phyloP scores from a whole-genome alignment of 2,888 invertebrate species.

The Drosophila cognata region DNA sequence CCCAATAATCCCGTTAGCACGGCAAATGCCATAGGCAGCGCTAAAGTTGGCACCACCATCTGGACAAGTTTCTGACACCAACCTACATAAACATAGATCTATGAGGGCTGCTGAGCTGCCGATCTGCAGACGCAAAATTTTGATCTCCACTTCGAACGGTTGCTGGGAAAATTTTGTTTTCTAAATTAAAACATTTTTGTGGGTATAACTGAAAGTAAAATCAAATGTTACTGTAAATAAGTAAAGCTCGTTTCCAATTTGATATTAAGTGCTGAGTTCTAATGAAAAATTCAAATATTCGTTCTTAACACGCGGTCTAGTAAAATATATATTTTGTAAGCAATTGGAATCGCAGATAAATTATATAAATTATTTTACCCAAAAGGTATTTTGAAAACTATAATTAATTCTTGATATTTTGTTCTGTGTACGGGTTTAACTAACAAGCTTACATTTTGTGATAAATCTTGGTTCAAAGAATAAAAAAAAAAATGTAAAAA shows the following conservation, averaged over 20 bases:
- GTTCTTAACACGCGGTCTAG: no score
- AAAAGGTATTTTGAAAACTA: not conserved
- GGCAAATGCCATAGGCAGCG: constrained; percentile 38
- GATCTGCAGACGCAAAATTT: constrained; percentile 12
- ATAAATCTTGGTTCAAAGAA: not conserved
- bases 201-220: constrained; percentile 19
- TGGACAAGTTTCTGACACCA: not conserved
- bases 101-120: not conserved
- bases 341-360: not conserved
- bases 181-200: constrained; percentile 6
- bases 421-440: not conserved
- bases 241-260: not conserved
- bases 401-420: not conserved
- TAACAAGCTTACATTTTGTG: not conserved
- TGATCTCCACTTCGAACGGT: constrained; percentile 1
- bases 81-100: not conserved
- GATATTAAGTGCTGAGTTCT: not conserved
- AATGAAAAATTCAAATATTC: not conserved
- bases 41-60: constrained; percentile 10
- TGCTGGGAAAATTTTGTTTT: not conserved
- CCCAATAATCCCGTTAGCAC: constrained; percentile 46
- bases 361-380: not conserved
- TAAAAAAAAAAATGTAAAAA: not conserved
- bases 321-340: no score
- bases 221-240: constrained; percentile 9